Evolutionary conservation across 1,140 invertebrate genomes (phyloP).

Genomic region (Cotesia glomerata): DNA sequence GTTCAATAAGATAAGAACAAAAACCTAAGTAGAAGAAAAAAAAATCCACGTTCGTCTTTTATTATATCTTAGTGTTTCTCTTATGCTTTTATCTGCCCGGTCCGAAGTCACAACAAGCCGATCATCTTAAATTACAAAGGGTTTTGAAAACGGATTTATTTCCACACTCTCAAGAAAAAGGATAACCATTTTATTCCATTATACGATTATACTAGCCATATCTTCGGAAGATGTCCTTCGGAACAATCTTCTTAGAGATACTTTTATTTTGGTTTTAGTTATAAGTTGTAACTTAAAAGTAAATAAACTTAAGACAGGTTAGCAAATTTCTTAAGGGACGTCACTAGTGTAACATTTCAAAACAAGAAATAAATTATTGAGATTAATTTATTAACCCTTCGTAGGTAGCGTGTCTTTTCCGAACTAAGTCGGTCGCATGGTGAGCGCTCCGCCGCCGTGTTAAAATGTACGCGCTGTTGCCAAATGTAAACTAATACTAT

Average conservation of each 20-base stretch:
- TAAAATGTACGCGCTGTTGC: too few relatives aligned
- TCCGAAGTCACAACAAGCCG: constrained; percentile 44
- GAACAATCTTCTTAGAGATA: background rate
- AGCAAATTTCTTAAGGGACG: too few relatives aligned
- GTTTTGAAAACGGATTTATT: constrained; percentile 59
- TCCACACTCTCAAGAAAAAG: constrained; percentile 24
- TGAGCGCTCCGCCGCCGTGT: too few relatives aligned
- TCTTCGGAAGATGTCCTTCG: background rate
- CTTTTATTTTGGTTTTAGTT: too few relatives aligned
- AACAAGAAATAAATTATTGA: too few relatives aligned
- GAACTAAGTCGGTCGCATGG: too few relatives aligned
- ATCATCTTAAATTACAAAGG: constrained; percentile 60
- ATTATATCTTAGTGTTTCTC: background rate
- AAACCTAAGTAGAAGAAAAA: background rate
- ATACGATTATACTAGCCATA: constrained; percentile 37
- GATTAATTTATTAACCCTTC: too few relatives aligned
- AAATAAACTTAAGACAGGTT: too few relatives aligned
- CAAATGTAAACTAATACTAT: too few relatives aligned
- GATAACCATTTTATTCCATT: constrained; percentile 39
- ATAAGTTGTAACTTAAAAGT: too few relatives aligned
- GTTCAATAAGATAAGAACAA: background rate
- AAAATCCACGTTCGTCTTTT: background rate
- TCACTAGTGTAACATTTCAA: too few relatives aligned
- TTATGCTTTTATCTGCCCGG: constrained; percentile 1
- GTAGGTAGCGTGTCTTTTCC: too few relatives aligned